Percentiles rank a stretch among this genome's conserved stretches.
Evolutionary conservation across 2,113 vertebrate species (phyloP).

Genomic region (Muscicapa adusta): DNA sequence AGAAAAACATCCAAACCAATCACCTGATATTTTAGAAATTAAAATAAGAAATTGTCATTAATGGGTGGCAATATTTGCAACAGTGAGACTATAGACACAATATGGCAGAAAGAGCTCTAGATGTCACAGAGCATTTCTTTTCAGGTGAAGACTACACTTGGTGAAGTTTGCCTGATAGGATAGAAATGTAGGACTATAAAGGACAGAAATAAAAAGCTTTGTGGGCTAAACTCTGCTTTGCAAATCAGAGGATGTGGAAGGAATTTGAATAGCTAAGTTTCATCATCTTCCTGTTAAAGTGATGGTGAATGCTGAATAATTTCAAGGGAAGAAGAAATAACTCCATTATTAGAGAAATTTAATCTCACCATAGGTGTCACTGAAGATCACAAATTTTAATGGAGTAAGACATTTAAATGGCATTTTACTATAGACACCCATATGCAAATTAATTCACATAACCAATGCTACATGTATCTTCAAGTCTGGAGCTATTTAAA

Average conservation of each 20-base stretch:
- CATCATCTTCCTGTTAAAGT: background rate
- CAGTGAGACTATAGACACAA: background rate
- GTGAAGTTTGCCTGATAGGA: background rate
- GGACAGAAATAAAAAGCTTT: background rate
- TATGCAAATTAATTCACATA: background rate
- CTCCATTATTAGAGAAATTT: background rate
- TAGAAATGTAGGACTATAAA: background rate
- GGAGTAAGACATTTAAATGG: background rate
- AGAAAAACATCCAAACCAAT: background rate
- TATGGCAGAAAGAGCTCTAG: background rate
- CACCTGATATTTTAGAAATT: background rate
- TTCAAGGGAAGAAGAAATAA: background rate
- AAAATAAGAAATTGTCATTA: background rate
- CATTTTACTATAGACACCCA: background rate
- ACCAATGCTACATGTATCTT: background rate
- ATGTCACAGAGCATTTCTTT: background rate
- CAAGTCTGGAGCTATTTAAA: constrained; percentile 24
- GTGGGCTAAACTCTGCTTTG: background rate
- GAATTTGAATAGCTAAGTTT: background rate
- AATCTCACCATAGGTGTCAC: background rate
- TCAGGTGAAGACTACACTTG: background rate
- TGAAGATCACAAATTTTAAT: background rate
- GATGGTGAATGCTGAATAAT: background rate
- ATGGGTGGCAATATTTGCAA: background rate
- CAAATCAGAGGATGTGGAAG: background rate